Evolutionary conservation across 2,113 vertebrate genomes (phyloP).

Genomic region (Oostethus manadensis): DNA sequence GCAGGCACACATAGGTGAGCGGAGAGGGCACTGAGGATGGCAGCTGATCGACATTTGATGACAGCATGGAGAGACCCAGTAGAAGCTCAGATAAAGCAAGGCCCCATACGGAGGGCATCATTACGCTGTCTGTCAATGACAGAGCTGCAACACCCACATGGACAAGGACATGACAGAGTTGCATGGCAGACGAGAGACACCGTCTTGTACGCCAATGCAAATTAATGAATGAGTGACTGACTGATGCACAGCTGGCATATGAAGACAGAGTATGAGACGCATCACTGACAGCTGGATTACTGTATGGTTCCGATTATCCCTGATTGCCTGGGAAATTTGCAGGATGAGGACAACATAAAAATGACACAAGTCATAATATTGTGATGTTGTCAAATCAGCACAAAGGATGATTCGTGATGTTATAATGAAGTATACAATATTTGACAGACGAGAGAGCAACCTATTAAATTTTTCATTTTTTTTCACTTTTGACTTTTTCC

Average conservation of each 20-base stretch:
- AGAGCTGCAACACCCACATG: slow-evolving; percentile 34
- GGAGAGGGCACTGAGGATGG: slow-evolving; percentile 19
- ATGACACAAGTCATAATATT: neutral
- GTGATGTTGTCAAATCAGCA: neutral
- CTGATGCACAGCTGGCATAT: slow-evolving; percentile 4
- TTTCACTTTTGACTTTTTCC: too few species aligned
- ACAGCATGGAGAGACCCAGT: slow-evolving; percentile 23
- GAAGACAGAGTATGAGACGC: neutral
- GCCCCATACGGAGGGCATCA: slow-evolving; percentile 38
- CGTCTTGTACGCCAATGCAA: slow-evolving; percentile 1
- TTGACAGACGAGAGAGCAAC: neutral
- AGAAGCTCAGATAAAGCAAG: slow-evolving; percentile 30
- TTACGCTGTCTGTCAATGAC: slow-evolving; percentile 47
- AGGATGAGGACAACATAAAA: neutral
- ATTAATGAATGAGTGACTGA: slow-evolving; percentile 7
- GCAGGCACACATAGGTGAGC: slow-evolving; percentile 27
- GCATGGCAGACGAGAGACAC: slow-evolving; percentile 13
- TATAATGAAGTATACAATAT: neutral
- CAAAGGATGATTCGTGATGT: neutral
- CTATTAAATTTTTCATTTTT: neutral
- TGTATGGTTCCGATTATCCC: neutral
- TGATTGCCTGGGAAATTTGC: neutral
- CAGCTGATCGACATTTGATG: slow-evolving; percentile 37
- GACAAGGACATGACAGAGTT: slow-evolving; percentile 19
- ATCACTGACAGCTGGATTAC: neutral